These are phyloP conservation scores for Choristoneura rosaceana DNA, from an alignment of 2,888 invertebrate species.

Conservation along the genomic window DNA sequence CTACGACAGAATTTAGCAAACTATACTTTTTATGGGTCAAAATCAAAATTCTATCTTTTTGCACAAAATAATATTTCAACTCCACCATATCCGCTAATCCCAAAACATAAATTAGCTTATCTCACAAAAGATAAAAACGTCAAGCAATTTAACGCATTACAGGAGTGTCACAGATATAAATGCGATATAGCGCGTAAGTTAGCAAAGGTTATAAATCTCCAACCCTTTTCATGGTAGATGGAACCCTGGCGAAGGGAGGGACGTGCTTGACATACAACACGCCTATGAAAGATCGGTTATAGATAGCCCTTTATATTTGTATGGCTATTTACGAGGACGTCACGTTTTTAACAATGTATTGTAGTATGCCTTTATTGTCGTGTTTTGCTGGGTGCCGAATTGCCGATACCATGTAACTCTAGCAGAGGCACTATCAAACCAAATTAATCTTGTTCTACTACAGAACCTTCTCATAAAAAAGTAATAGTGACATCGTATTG, in stretches of 20 bases:
- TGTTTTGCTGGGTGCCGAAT: not conserved
- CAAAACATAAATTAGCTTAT: conserved; percentile 49
- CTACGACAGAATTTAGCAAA: too few relatives aligned
- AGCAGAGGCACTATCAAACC: too few relatives aligned
- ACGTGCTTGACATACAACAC: conserved; percentile 51
- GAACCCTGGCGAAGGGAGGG: conserved; percentile 45
- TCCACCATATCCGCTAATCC: conserved; percentile 45
- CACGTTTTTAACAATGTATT: conserved; percentile 25
- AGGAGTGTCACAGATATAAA: conserved; percentile 56
- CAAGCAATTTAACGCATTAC: conserved; percentile 53
- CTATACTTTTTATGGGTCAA: not conserved
- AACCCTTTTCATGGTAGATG: conserved; percentile 58
- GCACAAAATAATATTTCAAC: not conserved
- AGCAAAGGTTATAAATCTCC: conserved; percentile 57
- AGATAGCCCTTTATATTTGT: conserved; percentile 39
- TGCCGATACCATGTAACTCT: not conserved
- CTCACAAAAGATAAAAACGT: conserved; percentile 50
- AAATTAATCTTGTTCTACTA: too few relatives aligned
- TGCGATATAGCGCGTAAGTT: conserved; percentile 48
- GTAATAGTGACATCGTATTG: too few relatives aligned
- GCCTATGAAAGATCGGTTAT: conserved; percentile 43
- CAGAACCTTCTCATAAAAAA: too few relatives aligned
- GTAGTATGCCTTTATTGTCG: conserved; percentile 14
- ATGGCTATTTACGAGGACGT: conserved; percentile 28
- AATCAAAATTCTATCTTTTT: not conserved